A percentile compares a stretch with the other conserved stretches of the same genome.
These are phyloP conservation scores for Lutjanus argentimaculatus DNA, from an alignment of 2,797 vertebrate genomes.

Conservation along the genomic window DNA sequence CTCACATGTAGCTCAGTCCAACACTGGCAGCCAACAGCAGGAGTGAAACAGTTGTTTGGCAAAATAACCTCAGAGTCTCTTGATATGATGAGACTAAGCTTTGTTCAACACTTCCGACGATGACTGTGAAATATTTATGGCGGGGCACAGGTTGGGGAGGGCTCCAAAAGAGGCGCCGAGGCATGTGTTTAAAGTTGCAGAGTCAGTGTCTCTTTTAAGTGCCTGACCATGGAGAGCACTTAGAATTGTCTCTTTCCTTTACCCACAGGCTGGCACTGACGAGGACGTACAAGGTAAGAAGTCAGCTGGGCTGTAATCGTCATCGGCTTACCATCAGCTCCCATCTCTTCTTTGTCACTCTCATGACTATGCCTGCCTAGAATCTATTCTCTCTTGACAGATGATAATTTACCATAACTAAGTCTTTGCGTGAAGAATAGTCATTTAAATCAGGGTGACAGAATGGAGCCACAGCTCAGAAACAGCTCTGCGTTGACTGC, in stretches of 20 bases:
- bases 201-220: slow-evolving; percentile 40
- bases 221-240: slow-evolving; percentile 26
- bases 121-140: slow-evolving; percentile 56
- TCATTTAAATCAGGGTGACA: slow-evolving; percentile 60
- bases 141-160: slow-evolving; percentile 1
- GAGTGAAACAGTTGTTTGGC: slow-evolving; percentile 21
- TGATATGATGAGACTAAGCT: slow-evolving; percentile 21
- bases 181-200: slow-evolving; percentile 33
- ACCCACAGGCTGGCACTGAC: slow-evolving; percentile 32
- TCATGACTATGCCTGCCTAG: slow-evolving; percentile 14
- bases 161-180: neutral
- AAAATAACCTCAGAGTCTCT: slow-evolving; percentile 27
- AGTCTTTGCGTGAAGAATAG: slow-evolving; percentile 57
- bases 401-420: slow-evolving; percentile 65
- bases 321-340: slow-evolving; percentile 31
- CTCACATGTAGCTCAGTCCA: slow-evolving; percentile 14
- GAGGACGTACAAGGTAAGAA: slow-evolving; percentile 54
- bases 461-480: slow-evolving; percentile 61
- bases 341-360: slow-evolving; percentile 30
- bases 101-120: slow-evolving; percentile 36
- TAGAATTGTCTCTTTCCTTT: slow-evolving; percentile 42
- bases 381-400: slow-evolving; percentile 47
- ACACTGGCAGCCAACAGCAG: neutral
- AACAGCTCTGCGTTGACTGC: slow-evolving; percentile 26
- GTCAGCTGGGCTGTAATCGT: slow-evolving; percentile 16